A percentile compares a stretch with the other conserved stretches of the same genome.
Evolutionary conservation across 2,797 vertebrate species (phyloP).

Genomic region (Sebastes taczanowskii): DNA sequence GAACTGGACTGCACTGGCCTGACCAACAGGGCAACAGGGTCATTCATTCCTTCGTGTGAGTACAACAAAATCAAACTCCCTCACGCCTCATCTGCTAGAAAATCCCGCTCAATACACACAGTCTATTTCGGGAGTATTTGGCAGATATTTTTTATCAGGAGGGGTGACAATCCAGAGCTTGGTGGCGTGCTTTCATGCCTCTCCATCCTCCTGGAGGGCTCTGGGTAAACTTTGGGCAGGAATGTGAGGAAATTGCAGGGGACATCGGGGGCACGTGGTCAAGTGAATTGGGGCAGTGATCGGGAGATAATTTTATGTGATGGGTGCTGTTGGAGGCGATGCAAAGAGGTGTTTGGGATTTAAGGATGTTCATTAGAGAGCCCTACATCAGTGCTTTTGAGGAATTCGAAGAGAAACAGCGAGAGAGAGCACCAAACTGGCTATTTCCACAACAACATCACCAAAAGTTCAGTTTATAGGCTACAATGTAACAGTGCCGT

Average conservation of each 20-base stretch:
- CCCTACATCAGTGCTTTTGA: neutral
- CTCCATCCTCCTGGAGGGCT: slow-evolving; percentile 28
- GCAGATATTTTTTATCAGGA: slow-evolving; percentile 57
- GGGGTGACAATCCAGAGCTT: neutral
- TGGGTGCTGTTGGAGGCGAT: slow-evolving; percentile 49
- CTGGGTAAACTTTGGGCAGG: slow-evolving; percentile 62
- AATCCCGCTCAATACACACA: slow-evolving; percentile 26
- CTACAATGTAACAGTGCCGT: neutral
- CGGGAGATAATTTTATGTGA: slow-evolving; percentile 70
- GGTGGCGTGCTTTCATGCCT: slow-evolving; percentile 51
- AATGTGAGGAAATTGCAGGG: slow-evolving; percentile 57
- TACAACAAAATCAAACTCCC: slow-evolving; percentile 36
- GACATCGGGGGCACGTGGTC: slow-evolving; percentile 21
- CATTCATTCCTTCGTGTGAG: slow-evolving; percentile 25
- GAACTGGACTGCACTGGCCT: neutral
- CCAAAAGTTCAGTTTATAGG: neutral
- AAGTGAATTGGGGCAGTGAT: slow-evolving; percentile 69
- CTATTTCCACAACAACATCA: neutral
- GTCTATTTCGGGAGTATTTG: slow-evolving; percentile 61
- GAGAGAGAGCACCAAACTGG: neutral
- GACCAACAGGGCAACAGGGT: slow-evolving; percentile 4
- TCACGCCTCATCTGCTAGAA: slow-evolving; percentile 56
- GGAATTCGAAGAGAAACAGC: neutral
- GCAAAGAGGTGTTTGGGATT: slow-evolving; percentile 29
- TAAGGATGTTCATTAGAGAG: slow-evolving; percentile 8